A percentile compares a stretch with the other conserved stretches of the same genome.
phyloP scores from a whole-genome alignment of 2,888 invertebrate genomes.

The Pristionchus exspectatus region DNA sequence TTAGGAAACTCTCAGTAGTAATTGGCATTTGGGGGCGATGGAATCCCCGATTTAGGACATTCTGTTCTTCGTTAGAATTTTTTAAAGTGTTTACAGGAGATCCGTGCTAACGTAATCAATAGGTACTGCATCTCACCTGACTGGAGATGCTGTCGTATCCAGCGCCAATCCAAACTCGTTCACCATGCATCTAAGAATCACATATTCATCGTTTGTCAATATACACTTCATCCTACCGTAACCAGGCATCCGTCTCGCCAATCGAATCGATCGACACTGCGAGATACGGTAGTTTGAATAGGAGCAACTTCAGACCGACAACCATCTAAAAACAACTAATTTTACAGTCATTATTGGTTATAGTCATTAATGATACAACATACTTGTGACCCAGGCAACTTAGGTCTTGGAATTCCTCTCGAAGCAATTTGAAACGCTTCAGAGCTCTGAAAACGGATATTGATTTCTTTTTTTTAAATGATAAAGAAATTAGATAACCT shows the following conservation, averaged over 20 bases:
- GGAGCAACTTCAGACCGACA: slow-evolving; percentile 86
- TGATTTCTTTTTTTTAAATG: neutral
- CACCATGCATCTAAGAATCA: slow-evolving; percentile 85
- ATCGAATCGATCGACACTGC: slow-evolving; percentile 91
- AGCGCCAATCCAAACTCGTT: slow-evolving; percentile 89
- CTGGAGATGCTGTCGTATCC: slow-evolving; percentile 88
- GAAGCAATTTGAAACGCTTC: slow-evolving; percentile 91
- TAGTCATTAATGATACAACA: neutral
- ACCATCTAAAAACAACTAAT: slow-evolving; percentile 52
- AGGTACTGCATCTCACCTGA: slow-evolving; percentile 79
- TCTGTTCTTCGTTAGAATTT: too few species aligned
- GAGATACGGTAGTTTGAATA: slow-evolving; percentile 90
- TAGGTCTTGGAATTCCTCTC: slow-evolving; percentile 89
- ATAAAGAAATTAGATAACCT: slow-evolving; percentile 77
- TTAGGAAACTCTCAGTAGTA: too few species aligned
- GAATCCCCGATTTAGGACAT: too few species aligned
- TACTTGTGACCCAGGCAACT: slow-evolving; percentile 85
- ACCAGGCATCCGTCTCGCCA: slow-evolving; percentile 86
- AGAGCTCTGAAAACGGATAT: slow-evolving; percentile 83
- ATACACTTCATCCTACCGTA: slow-evolving; percentile 81
- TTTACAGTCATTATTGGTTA: too few species aligned
- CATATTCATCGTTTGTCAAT: neutral
- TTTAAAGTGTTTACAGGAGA: too few species aligned
- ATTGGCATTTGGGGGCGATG: too few species aligned
- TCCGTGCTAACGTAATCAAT: too few species aligned